Evolutionary conservation across 2,797 vertebrate genomes (phyloP), one percentile per base, ranked within the genome.

Genomic region (Psittacula derbiana): DNA sequence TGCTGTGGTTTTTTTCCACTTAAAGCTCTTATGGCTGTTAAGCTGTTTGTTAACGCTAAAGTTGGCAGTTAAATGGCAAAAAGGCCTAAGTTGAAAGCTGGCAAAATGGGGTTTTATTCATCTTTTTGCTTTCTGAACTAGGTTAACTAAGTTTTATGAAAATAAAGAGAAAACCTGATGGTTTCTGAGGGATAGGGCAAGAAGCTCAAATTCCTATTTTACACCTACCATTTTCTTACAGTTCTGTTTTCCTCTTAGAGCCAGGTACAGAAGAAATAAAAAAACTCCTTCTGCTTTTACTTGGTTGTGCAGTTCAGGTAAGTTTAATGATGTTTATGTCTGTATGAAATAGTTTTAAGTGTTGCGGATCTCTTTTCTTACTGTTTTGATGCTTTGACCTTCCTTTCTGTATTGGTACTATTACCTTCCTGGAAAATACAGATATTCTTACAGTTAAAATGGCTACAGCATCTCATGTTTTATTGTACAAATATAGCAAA

Each of bases 231-330:
- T 62, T 58, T 47, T 43, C 90, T 66, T 66, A 57, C 10, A 24
- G 27, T 78, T 82, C 18, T 78, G 3, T 83, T 86, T 80, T 84
- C 33, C 83, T 87, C 96, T 95, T 98, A 97, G 99, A 99, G 89
- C 99, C 98, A 98, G 99, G 98, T 88, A 98, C 99, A 84, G 98
- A 99, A 86, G 99, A 99, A 98, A 97, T 99, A 97, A 99, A 98
- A 96, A 99, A 99, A 81, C 98, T 99, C 19, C 96, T 99, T 85
- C 97, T 99, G 94, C 98, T 99, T 85, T 97, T 99, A 62, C 97
- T 99, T 40, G 99, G 99, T 79, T 99, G 99, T 98, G 99, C 99
- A 30, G 99, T 99, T 96, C 99, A 99, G 98, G 99, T 99, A 96
- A 97, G 97, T 92, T 96, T 75, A 71, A 71, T 70, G 44, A 28